Percentiles rank a stretch among this genome's conserved stretches.
Conservation (phyloP, 2,113 vertebrate genomes). For the Plestiodon gilberti region DNA sequence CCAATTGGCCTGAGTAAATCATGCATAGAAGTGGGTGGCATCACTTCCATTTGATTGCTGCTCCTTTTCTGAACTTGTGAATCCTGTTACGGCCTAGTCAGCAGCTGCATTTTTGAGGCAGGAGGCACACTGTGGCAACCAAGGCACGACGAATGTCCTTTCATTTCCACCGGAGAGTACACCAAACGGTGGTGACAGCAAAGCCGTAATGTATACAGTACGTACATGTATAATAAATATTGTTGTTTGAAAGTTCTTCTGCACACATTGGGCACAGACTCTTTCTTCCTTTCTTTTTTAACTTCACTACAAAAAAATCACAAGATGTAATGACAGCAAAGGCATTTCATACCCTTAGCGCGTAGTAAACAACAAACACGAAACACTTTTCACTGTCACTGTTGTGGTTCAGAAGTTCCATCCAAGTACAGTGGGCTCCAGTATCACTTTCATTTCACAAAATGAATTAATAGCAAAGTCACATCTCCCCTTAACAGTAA, state of each 20-base stretch:
- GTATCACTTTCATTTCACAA: conserved; percentile 58
- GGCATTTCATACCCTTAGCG: conserved; percentile 64
- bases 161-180: conserved; percentile 62
- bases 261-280: conserved; percentile 61
- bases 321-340: conserved; percentile 71
- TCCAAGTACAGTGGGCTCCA: conserved; percentile 55
- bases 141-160: conserved; percentile 64
- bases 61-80: not conserved
- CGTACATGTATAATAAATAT: conserved; percentile 68
- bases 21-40: not conserved
- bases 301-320: conserved; percentile 67
- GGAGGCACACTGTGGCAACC: conserved; percentile 19
- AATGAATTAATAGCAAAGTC: conserved; percentile 63
- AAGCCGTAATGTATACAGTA: conserved; percentile 61
- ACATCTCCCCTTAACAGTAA: conserved; percentile 55
- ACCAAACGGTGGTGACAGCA: conserved; percentile 69
- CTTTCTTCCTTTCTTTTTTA: conserved; percentile 36
- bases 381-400: conserved; percentile 61
- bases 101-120: conserved; percentile 39
- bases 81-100: not conserved
- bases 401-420: conserved; percentile 51
- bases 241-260: conserved; percentile 69
- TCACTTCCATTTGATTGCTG: not conserved
- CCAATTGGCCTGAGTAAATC: not conserved
- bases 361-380: conserved; percentile 62